Percentiles rank a stretch among this genome's conserved stretches.
Conservation (phyloP, 2,113 vertebrate species). For the Ptychochromis oligacanthus region DNA sequence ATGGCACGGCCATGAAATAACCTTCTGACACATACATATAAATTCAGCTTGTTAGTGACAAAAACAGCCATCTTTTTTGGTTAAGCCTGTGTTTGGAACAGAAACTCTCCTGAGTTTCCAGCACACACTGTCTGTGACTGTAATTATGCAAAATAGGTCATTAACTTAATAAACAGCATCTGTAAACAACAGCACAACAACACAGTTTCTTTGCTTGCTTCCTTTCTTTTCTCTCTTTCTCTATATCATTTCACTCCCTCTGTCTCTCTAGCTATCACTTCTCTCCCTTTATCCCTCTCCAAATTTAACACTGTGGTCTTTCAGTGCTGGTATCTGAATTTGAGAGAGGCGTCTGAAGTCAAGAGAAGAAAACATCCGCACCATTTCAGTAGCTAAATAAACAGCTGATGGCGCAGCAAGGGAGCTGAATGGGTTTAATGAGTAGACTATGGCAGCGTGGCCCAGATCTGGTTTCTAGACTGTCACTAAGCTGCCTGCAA, state of each 20-base stretch:
- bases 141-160: slow-evolving; percentile 70
- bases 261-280: slow-evolving; percentile 27
- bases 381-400: slow-evolving; percentile 52
- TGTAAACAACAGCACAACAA: slow-evolving; percentile 65
- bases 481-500: slow-evolving; percentile 53
- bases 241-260: neutral
- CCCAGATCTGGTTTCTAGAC: slow-evolving; percentile 67
- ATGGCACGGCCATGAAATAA: neutral
- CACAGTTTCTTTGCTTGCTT: slow-evolving; percentile 15
- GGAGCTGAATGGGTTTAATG: slow-evolving; percentile 66
- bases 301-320: slow-evolving; percentile 46
- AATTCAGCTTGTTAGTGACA: neutral
- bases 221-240: neutral
- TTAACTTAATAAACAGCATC: slow-evolving; percentile 69
- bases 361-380: slow-evolving; percentile 58
- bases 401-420: slow-evolving; percentile 60
- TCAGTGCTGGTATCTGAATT: slow-evolving; percentile 29
- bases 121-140: slow-evolving; percentile 50
- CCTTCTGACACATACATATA: neutral
- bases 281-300: slow-evolving; percentile 17
- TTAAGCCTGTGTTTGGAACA: slow-evolving; percentile 37
- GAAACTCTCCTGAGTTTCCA: slow-evolving; percentile 48
- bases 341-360: slow-evolving; percentile 56
- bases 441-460: slow-evolving; percentile 61
- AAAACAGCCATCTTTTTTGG: slow-evolving; percentile 2